A percentile compares a stretch with the other conserved stretches of the same genome.
Evolutionary conservation across 1,140 invertebrate species (phyloP).

Genomic region (Dendroctonus ponderosae): DNA sequence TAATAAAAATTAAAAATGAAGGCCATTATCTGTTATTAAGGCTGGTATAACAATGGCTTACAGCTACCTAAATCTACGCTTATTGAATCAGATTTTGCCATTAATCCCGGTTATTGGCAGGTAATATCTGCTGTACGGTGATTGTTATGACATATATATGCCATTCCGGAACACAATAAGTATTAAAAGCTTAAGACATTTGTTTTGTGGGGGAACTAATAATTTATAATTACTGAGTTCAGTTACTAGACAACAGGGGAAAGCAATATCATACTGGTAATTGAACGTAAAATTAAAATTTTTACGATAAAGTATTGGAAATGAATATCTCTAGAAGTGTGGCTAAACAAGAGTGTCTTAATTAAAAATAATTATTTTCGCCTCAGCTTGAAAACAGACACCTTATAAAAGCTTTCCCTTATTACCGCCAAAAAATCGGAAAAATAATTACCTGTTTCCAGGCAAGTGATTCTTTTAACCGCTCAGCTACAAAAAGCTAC

Average conservation of each 20-base stretch:
- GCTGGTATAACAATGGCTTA: constrained; percentile 24
- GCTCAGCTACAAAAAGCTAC: constrained; percentile 23
- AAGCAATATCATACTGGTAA: no score
- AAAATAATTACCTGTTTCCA: constrained; percentile 41
- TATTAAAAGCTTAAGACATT: no score
- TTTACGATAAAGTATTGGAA: no score
- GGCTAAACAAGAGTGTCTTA: constrained; percentile 20
- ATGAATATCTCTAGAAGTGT: no score
- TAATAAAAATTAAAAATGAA: constrained; percentile 35
- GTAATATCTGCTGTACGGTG: constrained; percentile 40
- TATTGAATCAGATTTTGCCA: constrained; percentile 41
- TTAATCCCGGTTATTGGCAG: constrained; percentile 46
- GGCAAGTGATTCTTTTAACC: constrained; percentile 35
- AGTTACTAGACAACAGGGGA: no score
- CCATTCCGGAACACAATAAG: no score
- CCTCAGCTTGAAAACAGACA: constrained; percentile 27
- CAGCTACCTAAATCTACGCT: constrained; percentile 31
- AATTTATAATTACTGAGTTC: no score
- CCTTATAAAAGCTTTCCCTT: constrained; percentile 32
- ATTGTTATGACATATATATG: constrained; percentile 43
- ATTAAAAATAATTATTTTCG: constrained; percentile 27
- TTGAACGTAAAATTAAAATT: no score
- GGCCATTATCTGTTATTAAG: constrained; percentile 33
- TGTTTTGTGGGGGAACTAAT: no score
- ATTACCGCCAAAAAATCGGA: constrained; percentile 34